A percentile compares a stretch with the other conserved stretches of the same genome.
Conservation (phyloP, 2,797 vertebrate genomes). For the Coluber constrictor region DNA sequence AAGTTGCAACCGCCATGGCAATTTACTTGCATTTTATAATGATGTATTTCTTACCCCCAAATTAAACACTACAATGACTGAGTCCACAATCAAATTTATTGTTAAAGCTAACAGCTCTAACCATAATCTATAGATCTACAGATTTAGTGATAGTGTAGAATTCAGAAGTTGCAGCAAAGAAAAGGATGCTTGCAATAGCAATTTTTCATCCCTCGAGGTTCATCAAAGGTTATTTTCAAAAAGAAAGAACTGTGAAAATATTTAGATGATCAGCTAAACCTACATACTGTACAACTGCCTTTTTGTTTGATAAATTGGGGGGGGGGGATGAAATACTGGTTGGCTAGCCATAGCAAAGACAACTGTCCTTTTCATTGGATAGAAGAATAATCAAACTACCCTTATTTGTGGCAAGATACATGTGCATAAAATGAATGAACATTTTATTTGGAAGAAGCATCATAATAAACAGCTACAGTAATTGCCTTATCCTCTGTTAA, state of each 20-base stretch:
- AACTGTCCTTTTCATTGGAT: neutral
- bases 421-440: neutral
- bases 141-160: neutral
- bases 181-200: neutral
- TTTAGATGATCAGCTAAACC: neutral
- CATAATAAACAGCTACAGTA: neutral
- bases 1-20: neutral
- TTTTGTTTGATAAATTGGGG: neutral
- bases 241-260: neutral
- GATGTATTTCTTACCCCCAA: neutral
- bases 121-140: neutral
- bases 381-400: neutral
- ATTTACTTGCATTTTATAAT: neutral
- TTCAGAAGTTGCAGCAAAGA: neutral
- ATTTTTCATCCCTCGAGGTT: neutral
- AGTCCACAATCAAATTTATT: neutral
- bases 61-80: neutral
- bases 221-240: neutral
- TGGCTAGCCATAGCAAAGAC: neutral
- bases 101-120: neutral
- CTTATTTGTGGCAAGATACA: neutral
- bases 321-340: neutral
- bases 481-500: neutral
- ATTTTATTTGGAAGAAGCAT: neutral
- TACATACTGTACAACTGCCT: neutral